phyloP scores from a whole-genome alignment of 2,113 vertebrate genomes.

The Urocynchramus pylzowi region DNA sequence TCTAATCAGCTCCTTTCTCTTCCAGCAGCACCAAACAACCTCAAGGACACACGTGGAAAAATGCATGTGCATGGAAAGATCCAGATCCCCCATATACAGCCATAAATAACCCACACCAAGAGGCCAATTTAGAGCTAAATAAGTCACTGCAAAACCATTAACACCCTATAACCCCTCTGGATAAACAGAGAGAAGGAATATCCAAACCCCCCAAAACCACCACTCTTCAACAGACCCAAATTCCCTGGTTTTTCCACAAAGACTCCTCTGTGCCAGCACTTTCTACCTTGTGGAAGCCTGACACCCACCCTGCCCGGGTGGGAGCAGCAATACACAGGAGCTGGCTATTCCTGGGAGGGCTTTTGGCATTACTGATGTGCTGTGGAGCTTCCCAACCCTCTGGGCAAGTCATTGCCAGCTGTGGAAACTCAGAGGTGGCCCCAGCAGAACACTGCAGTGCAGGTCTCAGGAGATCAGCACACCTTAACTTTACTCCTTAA shows the following conservation, averaged over 20 bases:
- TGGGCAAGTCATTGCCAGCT: not conserved
- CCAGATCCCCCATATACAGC: not conserved
- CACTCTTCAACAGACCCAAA: not conserved
- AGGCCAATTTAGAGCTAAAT: not conserved
- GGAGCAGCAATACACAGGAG: not conserved
- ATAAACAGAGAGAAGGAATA: not conserved
- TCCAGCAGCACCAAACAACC: not conserved
- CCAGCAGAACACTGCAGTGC: rapidly evolving
- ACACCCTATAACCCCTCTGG: not conserved
- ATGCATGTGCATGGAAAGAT: not conserved
- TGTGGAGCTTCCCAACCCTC: not conserved
- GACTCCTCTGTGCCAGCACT: not conserved
- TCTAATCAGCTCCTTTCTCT: not conserved
- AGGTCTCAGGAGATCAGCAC: not conserved
- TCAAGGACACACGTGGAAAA: not conserved
- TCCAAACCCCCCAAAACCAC: not conserved
- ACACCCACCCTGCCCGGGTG: rapidly evolving
- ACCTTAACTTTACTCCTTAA: not conserved
- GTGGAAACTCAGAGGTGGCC: not conserved
- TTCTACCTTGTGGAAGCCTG: not conserved
- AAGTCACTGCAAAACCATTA: not conserved
- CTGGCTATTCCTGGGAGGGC: rapidly evolving
- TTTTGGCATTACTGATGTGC: not conserved
- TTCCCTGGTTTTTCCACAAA: not conserved
- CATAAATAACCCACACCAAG: not conserved